Evolutionary conservation across 2,797 vertebrate genomes (phyloP), one percentile per base, ranked within the genome.

Genomic region (Pseudochromis fuscus): DNA sequence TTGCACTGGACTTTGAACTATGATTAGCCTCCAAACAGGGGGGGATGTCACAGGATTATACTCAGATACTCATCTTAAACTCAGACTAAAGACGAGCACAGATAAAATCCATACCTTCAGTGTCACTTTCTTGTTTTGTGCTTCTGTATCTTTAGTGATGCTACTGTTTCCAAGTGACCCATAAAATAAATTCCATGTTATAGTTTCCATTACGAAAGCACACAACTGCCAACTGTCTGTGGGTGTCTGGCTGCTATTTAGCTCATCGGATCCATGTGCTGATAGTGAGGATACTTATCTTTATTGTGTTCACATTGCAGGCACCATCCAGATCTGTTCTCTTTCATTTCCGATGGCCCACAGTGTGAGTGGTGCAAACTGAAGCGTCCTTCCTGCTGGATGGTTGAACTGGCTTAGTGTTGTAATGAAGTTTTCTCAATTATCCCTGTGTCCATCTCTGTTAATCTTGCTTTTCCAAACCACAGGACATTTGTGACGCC

Each of bases 221-320:
- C 51, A 63, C 56, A 53, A 68, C 67, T 80, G 50, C 52, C 46
- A 27, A 45, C 57, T 25, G 55, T 55, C 76, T 67, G 56, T 2
- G 18, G 48, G 51, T 74, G 44, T 80, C 64, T 53, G 38, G 72
- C 57, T 49, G 71, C 67, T 51, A 24, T 42, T 58, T 44, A 30
- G 55, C 37, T 75, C 61, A 56, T 82, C 63, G 40, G 84, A 86
- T 85, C 81, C 70, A 72, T 77, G 72, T 67, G 84, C 67, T 72
- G 87, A 90, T 82, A 79, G 57, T 1, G 33, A 62, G 40, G 78
- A 77, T 46, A 31, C 28, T 75, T 77, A 88, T 84, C 79, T 87
- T 89, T 83, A 89, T 81, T 75, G 68, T 12, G n/a, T 57, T 78
- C 66, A 31, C 56, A 44, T 57, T 49, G 50, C 57, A 35, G 50